A percentile compares a stretch with the other conserved stretches of the same genome.
Evolutionary conservation across 2,888 invertebrate genomes (phyloP).

Genomic region (Lymantria dispar): DNA sequence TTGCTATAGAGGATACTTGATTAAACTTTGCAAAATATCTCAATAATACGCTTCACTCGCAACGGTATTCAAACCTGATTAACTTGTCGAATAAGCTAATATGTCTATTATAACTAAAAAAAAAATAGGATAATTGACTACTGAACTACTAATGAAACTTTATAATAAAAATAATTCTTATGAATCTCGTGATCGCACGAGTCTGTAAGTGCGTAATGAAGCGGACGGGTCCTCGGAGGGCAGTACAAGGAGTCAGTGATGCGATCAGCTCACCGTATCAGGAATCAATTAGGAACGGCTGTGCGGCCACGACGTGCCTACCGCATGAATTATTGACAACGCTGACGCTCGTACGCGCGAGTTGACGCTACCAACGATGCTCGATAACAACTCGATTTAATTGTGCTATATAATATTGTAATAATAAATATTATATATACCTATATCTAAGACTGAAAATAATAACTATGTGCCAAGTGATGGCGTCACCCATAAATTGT

Average conservation of each 20-base stretch:
- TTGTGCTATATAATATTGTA: background rate
- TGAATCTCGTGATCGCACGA: constrained; percentile 52
- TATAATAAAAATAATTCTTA: constrained; percentile 43
- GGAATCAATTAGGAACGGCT: constrained; percentile 80
- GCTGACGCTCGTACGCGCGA: constrained; percentile 50
- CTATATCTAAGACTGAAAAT: too few relatives aligned
- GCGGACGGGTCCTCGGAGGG: constrained; percentile 69
- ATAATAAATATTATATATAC: too few relatives aligned
- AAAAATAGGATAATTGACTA: too few relatives aligned
- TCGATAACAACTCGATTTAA: constrained; percentile 46
- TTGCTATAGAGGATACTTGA: too few relatives aligned
- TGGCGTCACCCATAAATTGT: too few relatives aligned
- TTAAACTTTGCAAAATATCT: too few relatives aligned
- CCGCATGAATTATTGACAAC: constrained; percentile 79
- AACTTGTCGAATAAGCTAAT: too few relatives aligned
- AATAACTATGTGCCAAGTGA: too few relatives aligned
- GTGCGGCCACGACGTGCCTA: constrained; percentile 72
- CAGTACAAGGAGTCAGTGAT: constrained; percentile 76
- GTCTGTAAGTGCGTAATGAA: constrained; percentile 71
- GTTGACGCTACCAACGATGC: constrained; percentile 44
- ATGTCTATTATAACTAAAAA: too few relatives aligned
- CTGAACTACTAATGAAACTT: constrained; percentile 11
- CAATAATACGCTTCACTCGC: too few relatives aligned
- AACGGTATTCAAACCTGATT: too few relatives aligned
- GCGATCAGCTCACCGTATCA: constrained; percentile 77